These are phyloP conservation scores for Meleagris gallopavo DNA, from an alignment of 2,113 vertebrate species.

Conservation along the genomic window DNA sequence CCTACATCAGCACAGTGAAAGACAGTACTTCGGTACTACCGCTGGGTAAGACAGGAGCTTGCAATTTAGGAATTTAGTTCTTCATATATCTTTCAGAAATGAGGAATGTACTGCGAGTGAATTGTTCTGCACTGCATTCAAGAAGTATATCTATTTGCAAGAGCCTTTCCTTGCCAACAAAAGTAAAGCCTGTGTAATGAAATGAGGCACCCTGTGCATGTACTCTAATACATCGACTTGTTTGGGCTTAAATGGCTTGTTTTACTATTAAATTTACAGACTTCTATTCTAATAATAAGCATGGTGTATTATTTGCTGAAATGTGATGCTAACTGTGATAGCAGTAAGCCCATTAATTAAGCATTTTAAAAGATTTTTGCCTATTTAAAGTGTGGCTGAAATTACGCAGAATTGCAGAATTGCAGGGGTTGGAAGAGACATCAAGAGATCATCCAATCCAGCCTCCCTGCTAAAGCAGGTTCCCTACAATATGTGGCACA, in stretches of 20 bases:
- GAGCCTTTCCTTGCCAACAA: not conserved
- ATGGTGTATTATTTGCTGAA: not conserved
- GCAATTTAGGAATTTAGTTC: not conserved
- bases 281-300: not conserved
- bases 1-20: not conserved
- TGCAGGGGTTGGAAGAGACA: no score
- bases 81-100: not conserved
- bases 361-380: not conserved
- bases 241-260: not conserved
- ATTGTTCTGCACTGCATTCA: not conserved
- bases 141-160: not conserved
- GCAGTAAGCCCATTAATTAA: not conserved
- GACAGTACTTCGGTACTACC: not conserved
- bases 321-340: not conserved
- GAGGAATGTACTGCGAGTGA: not conserved
- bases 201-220: accelerated
- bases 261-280: not conserved
- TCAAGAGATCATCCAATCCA: no score
- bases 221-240: not conserved
- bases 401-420: not conserved
- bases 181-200: not conserved
- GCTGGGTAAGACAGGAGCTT: not conserved
- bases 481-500: no score
- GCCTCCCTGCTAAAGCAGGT: no score
- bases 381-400: not conserved